Evolutionary conservation across 2,888 invertebrate species (phyloP).

Genomic region (Plebejus melissa): DNA sequence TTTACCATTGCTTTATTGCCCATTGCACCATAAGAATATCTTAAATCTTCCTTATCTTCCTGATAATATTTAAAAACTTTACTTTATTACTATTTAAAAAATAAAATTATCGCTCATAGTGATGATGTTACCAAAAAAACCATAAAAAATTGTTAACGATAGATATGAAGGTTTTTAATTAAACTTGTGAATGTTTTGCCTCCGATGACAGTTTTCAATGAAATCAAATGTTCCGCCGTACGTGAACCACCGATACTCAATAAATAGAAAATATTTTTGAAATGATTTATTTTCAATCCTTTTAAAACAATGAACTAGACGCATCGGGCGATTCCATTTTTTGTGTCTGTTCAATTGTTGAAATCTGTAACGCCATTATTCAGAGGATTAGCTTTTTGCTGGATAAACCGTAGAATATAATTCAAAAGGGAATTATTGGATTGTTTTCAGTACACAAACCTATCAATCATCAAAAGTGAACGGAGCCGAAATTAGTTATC

Average conservation of each 20-base stretch:
- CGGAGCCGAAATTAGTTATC: background rate
- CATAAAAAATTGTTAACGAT: too few relatives aligned
- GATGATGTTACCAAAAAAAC: too few relatives aligned
- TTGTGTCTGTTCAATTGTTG: slow-evolving; percentile 66
- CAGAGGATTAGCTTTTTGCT: slow-evolving; percentile 73
- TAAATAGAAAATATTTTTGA: slow-evolving; percentile 19
- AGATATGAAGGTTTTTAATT: background rate
- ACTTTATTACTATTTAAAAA: too few relatives aligned
- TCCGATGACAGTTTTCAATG: background rate
- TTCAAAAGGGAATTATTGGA: slow-evolving; percentile 74
- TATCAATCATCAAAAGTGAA: background rate
- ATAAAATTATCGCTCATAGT: too few relatives aligned
- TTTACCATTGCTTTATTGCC: too few relatives aligned
- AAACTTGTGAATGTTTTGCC: background rate
- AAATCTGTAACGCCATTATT: slow-evolving; percentile 76
- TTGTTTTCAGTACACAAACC: slow-evolving; percentile 49
- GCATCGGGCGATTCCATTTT: slow-evolving; percentile 60
- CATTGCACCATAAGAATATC: too few relatives aligned
- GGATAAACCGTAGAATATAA: slow-evolving; percentile 70
- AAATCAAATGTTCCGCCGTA: background rate
- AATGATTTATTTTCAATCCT: slow-evolving; percentile 13
- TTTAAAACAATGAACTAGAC: slow-evolving; percentile 40
- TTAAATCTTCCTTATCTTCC: too few relatives aligned
- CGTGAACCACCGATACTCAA: background rate
- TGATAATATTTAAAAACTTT: too few relatives aligned